These are phyloP conservation scores for Drosophila siamana DNA, from an alignment of 2,888 invertebrate species.

Conservation along the genomic window DNA sequence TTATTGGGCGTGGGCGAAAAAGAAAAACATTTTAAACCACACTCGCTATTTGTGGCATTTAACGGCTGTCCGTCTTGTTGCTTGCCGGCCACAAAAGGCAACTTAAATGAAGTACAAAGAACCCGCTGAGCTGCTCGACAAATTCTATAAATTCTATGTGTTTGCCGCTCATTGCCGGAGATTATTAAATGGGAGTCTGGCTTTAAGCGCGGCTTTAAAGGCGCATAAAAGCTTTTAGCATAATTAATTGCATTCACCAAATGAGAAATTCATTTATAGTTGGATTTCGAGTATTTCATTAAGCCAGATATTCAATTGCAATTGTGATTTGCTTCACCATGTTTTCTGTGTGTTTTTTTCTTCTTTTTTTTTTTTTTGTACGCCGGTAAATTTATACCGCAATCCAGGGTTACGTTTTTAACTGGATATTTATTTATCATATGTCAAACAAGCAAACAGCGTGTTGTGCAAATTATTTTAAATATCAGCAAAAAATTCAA, in stretches of 20 bases:
- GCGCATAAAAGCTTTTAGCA: neutral
- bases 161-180: neutral
- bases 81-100: conserved; percentile 4
- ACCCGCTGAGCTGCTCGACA: neutral
- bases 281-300: neutral
- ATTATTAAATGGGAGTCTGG: neutral
- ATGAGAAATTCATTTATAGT: neutral
- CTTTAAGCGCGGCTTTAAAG: neutral
- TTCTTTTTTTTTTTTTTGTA: neutral
- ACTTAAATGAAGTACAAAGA: conserved; percentile 7
- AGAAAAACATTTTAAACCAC: conserved; percentile 14
- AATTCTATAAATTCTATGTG: too few species aligned
- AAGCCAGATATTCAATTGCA: neutral
- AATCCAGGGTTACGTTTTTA: neutral
- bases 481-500: conserved; percentile 26
- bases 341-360: too few species aligned
- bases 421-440: neutral
- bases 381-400: neutral
- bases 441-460: conserved; percentile 5
- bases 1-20: conserved; percentile 14
- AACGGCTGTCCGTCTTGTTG: conserved; percentile 1
- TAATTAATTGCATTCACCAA: neutral
- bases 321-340: neutral
- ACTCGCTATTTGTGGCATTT: conserved; percentile 18
- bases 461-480: conserved; percentile 9